Base-by-base conservation (phyloP, 2,888 invertebrate genomes). In the Lathronympha strigana region DNA sequence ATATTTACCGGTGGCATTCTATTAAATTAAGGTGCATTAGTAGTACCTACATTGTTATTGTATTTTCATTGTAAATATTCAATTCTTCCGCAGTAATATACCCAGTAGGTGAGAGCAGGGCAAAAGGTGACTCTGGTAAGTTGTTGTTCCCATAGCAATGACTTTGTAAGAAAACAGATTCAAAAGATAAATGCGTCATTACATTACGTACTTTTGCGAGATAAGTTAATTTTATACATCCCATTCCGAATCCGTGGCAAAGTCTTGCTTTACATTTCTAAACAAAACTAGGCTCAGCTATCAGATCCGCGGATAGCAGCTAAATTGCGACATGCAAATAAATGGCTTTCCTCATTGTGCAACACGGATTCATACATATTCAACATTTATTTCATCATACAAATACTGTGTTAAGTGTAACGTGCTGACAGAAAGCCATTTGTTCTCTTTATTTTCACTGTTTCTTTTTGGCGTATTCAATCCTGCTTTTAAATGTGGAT, bases 321-420 rank as follows among this genome's bases (percentile, higher is more conserved):
- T 5, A 36, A 47, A 49, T 49, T 49, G 15, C 49, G 28, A 49
- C 1, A 47, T 3, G n/a, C 43, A 13, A 13, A 21, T 8, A 25
- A 28, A 23, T 47, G 23, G n/a, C n/a, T 36, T 36, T 53, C n/a
- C 79, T 76, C 82, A 66, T 64, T 73, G 77, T 84, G 80, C 79
- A 79, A 43, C 64, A 53, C 15, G 23, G 21, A 23, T 53, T 53
- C 36, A 53, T 53, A 53, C 53, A 23, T 38, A 38, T 38, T 53
- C 21, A 53, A 36, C 36, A 36, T 36, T 36, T 53, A 36, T 36
- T 21, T 53, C 61, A 63, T 63, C 69, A 72, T 80, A 15, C 53
- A 53, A 53, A 36, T 4, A 21, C 23, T 23, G 36, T 36, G 47
- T 47, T 45, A 47, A 47, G 23, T 5, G 47, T 47, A 23, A 23